These are phyloP conservation scores for Phylloscopus trochilus DNA, from an alignment of 2,113 vertebrate genomes.

Conservation along the genomic window DNA sequence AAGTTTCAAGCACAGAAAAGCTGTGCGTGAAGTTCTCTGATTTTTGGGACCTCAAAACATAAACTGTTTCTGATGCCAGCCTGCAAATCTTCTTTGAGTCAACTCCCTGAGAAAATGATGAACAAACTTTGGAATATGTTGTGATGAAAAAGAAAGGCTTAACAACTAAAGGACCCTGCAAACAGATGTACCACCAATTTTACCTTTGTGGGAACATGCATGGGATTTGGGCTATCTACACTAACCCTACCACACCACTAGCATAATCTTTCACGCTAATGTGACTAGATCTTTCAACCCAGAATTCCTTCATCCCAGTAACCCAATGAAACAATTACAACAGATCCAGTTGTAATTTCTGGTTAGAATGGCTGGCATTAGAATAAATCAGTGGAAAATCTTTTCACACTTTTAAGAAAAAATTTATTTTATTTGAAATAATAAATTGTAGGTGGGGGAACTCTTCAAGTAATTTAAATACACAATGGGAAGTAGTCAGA, in stretches of 20 bases:
- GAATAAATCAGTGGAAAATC: not conserved
- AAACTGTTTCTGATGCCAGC: not conserved
- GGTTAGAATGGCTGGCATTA: not conserved
- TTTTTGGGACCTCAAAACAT: not conserved
- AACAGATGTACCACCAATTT: not conserved
- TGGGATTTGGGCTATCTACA: not conserved
- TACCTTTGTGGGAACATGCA: not conserved
- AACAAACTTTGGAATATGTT: not conserved
- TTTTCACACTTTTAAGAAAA: not conserved
- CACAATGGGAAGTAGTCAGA: not conserved
- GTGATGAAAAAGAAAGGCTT: not conserved
- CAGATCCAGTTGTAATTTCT: not conserved
- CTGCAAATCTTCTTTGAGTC: not conserved
- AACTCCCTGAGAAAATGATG: not conserved
- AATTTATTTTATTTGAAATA: not conserved
- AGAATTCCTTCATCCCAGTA: not conserved
- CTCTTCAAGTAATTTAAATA: not conserved
- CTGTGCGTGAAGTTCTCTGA: not conserved
- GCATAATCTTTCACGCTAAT: not conserved
- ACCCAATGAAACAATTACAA: not conserved
- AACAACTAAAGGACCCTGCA: not conserved
- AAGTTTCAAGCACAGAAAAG: not conserved
- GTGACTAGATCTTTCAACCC: not conserved
- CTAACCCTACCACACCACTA: not conserved
- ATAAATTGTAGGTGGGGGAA: not conserved